Conservation (phyloP, 2,888 invertebrate genomes). For the Malthinus seriepunctatus region DNA sequence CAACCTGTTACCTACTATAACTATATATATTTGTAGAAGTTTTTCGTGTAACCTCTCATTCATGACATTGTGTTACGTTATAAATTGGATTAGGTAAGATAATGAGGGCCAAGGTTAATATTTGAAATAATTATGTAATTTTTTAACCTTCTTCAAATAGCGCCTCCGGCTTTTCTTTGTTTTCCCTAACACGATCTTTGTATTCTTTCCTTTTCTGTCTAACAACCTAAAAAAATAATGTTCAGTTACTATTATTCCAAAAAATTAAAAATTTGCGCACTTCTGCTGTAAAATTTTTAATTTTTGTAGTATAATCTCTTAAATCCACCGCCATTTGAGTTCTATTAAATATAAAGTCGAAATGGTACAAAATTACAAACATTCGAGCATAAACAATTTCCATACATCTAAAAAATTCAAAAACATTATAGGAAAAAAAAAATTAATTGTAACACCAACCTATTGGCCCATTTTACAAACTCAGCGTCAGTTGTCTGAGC, state of each 20-base stretch:
- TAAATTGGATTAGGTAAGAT: too few relatives aligned
- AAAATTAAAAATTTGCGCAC: background rate
- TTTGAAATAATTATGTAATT: too few relatives aligned
- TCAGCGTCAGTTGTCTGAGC: slow-evolving; percentile 62
- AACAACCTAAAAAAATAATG: slow-evolving; percentile 5
- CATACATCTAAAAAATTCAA: slow-evolving; percentile 10
- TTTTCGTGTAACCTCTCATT: too few relatives aligned
- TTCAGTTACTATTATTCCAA: background rate
- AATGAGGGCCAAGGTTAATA: too few relatives aligned
- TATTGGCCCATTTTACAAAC: slow-evolving; percentile 51
- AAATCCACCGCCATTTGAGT: background rate
- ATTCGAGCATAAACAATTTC: slow-evolving; percentile 3
- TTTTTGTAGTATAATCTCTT: background rate
- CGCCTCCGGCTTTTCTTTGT: slow-evolving; percentile 38
- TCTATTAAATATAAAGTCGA: slow-evolving; percentile 11
- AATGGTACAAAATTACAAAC: slow-evolving; percentile 3
- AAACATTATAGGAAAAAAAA: too few relatives aligned
- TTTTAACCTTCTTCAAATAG: slow-evolving; percentile 56
- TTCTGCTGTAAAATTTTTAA: background rate
- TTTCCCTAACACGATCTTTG: background rate
- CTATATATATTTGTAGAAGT: too few relatives aligned
- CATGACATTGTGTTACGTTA: too few relatives aligned
- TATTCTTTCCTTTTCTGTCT: slow-evolving; percentile 6
- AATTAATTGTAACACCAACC: slow-evolving; percentile 28
- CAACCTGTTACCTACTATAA: too few relatives aligned